Conservation (phyloP, 2,113 vertebrate species). For the Chloebia gouldiae region DNA sequence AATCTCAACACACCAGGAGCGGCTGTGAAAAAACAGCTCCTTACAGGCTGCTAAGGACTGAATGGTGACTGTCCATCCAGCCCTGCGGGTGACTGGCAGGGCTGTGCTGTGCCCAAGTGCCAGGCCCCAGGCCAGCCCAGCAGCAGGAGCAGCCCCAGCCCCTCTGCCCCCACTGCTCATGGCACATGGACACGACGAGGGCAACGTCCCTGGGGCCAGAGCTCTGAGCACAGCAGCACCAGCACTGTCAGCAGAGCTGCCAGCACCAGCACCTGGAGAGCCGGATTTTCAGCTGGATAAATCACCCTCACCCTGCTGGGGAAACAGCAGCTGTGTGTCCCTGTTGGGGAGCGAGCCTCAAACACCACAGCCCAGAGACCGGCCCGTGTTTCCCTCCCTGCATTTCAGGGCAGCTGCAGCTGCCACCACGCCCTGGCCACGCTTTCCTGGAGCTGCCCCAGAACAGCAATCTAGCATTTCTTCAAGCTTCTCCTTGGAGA, state of each 20-base stretch:
- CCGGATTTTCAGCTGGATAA: neutral
- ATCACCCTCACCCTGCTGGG: neutral
- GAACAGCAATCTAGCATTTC: neutral
- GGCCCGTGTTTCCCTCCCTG: neutral
- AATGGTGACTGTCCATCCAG: neutral
- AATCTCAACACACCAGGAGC: slow-evolving; percentile 19
- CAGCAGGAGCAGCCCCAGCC: neutral
- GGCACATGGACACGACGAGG: neutral
- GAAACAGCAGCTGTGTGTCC: neutral
- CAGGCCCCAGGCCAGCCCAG: neutral
- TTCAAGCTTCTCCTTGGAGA: neutral
- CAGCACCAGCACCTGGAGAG: no score
- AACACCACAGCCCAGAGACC: neutral
- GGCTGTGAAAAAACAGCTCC: slow-evolving; percentile 11
- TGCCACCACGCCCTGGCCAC: neutral
- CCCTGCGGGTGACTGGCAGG: neutral
- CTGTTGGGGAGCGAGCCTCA: neutral
- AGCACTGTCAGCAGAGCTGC: neutral
- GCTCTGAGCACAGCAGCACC: neutral
- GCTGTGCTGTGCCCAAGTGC: neutral
- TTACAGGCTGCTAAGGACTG: neutral
- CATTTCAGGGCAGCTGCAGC: neutral
- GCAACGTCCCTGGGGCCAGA: neutral
- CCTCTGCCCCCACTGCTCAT: neutral
- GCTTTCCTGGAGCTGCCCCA: neutral